Evolutionary conservation across 2,888 invertebrate genomes (phyloP), one percentile per base, ranked within the genome.

Genomic region (Pantelozetes paolii): DNA sequence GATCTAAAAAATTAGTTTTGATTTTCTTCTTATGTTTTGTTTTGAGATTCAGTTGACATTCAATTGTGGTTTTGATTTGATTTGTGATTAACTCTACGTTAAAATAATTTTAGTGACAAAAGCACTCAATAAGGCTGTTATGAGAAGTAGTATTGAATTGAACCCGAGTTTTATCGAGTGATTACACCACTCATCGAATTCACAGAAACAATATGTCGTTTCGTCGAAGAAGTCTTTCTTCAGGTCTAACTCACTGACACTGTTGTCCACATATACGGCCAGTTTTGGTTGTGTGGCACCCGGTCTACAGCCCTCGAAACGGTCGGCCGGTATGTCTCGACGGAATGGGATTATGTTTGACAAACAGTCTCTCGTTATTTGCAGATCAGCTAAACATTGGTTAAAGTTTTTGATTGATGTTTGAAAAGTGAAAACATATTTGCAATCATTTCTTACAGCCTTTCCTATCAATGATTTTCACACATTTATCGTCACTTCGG

Each of bases 121-220:
- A n/a, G 64, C 64, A 64, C 64, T 64, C 20, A 64, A n/a, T 64
- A 64, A 64, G 64, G 64, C 64, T 64, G 20, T 64, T 1, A 20
- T 36, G 1, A 64, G 36, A 15, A 64, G 2, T 9, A 64, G 18
- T 1, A 30, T 8, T n/a, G 8, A 36, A 30, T 59, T 59, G 28
- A 18, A n/a, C 13, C 18, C 15, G 3, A 23, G 15, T 36, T 11
- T 40, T 5, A n/a, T 64, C 13, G 67, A 67, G n/a, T 30, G 26
- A 69, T 94, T 94, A 82, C 94, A 94, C 80, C 93, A 87, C 81
- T 94, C 90, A 82, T 94, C 93, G 77, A 94, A 88, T 81, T 91
- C 92, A 82, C 94, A 94, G 82, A 94, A 92, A 82, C 94, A 94
- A 87, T 89, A 94, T 50, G 88, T 88, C 9, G 90, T 90, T 78